Conservation (phyloP, 1,140 invertebrate genomes). For the Zaprionus africanus region DNA sequence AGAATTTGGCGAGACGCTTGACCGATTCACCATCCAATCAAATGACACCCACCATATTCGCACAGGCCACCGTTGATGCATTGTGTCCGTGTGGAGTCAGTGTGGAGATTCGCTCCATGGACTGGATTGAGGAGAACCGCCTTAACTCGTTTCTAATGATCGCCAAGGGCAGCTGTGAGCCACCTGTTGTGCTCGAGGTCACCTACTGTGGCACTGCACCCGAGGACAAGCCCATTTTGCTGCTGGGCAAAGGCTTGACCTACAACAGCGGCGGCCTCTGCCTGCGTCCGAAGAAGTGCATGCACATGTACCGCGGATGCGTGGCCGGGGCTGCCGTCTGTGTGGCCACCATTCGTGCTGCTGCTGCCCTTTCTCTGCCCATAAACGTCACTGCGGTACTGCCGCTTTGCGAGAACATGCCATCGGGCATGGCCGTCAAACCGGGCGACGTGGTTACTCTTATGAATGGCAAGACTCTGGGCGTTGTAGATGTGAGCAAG, state of each 20-base stretch:
- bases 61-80: slow-evolving; percentile 86
- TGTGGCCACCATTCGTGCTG: slow-evolving; percentile 71
- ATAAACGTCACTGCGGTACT: slow-evolving; percentile 69
- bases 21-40: slow-evolving; percentile 94
- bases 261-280: slow-evolving; percentile 90
- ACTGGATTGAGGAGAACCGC: slow-evolving; percentile 75
- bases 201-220: slow-evolving; percentile 73
- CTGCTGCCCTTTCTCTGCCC: slow-evolving; percentile 70
- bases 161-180: slow-evolving; percentile 90
- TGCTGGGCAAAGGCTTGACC: slow-evolving; percentile 75
- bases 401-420: slow-evolving; percentile 94
- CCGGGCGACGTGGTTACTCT: slow-evolving; percentile 94
- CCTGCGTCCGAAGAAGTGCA: slow-evolving; percentile 89
- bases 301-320: slow-evolving; percentile 95
- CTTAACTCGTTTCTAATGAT: slow-evolving; percentile 90
- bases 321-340: slow-evolving; percentile 87
- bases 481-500: slow-evolving; percentile 94
- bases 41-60: slow-evolving; percentile 94
- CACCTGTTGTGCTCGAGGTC: slow-evolving; percentile 84
- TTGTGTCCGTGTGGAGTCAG: slow-evolving; percentile 86
- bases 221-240: slow-evolving; percentile 72
- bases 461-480: slow-evolving; percentile 94
- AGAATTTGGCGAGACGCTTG: slow-evolving; percentile 92
- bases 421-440: slow-evolving; percentile 92
- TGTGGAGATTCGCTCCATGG: slow-evolving; percentile 88